Percentiles rank a stretch among this genome's conserved stretches.
Conservation (phyloP, 2,888 invertebrate species). For the Megalurothrips usitatus region DNA sequence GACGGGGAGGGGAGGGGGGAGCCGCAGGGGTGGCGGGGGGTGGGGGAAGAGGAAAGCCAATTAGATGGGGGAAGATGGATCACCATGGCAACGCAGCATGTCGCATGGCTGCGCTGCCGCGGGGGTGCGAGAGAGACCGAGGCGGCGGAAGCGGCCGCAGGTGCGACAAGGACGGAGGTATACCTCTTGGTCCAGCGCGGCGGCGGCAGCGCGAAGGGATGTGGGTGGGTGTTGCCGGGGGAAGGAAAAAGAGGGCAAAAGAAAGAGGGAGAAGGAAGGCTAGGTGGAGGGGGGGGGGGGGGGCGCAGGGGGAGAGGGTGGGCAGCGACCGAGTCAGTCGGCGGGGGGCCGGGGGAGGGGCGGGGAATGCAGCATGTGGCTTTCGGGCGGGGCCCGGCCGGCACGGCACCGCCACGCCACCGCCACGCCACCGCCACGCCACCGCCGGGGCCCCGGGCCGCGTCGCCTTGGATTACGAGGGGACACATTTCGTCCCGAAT, state of each 20-base stretch:
- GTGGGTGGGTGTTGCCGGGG: slow-evolving; percentile 3
- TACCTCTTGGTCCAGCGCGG: neutral
- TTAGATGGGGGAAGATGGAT: slow-evolving; percentile 15
- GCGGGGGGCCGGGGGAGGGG: neutral
- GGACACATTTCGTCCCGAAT: neutral
- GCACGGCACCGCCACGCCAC: too few relatives aligned
- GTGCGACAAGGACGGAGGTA: neutral
- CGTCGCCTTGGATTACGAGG: neutral
- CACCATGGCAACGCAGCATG: slow-evolving; percentile 18
- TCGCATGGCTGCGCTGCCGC: neutral
- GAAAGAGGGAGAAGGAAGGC: neutral
- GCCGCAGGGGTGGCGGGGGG: neutral
- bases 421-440: too few relatives aligned
- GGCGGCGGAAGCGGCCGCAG: neutral
- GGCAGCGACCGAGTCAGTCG: neutral
- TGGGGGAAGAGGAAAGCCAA: neutral
- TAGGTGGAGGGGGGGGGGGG: neutral
- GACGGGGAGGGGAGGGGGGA: neutral
- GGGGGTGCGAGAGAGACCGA: neutral
- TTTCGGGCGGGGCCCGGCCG: too few relatives aligned
- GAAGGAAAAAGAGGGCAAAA: neutral
- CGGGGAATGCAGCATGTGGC: neutral
- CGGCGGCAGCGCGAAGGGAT: neutral
- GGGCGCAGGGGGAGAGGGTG: neutral
- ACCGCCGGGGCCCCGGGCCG: too few relatives aligned